Evolutionary conservation across 2,113 vertebrate species (phyloP).

Genomic region (Oreochromis tanganicae): DNA sequence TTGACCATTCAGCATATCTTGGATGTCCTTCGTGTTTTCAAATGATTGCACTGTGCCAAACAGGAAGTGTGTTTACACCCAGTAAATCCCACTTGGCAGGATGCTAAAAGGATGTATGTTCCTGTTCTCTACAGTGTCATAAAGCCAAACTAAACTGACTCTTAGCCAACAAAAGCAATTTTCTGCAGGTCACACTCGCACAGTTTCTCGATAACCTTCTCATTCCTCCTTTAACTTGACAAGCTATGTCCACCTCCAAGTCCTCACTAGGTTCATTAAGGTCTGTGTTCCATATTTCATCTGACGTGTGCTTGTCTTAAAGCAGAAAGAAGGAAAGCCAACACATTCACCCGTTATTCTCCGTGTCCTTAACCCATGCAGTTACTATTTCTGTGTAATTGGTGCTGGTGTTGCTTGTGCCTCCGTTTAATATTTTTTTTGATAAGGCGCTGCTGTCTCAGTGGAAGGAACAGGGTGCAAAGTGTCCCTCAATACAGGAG

Average conservation of each 20-base stretch:
- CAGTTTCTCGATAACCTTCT: constrained; percentile 2
- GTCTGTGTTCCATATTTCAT: constrained; percentile 32
- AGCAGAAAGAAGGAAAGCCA: background rate
- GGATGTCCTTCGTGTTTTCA: background rate
- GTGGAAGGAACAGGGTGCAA: constrained; percentile 44
- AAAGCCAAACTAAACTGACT: constrained; percentile 13
- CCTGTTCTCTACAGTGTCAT: background rate
- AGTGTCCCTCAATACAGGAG: constrained; percentile 53
- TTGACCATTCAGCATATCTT: background rate
- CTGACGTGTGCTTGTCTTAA: background rate
- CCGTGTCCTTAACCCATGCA: constrained; percentile 26
- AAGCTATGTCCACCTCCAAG: constrained; percentile 18
- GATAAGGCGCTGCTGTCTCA: constrained; percentile 28
- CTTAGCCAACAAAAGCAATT: constrained; percentile 15
- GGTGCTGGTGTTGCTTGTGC: constrained; percentile 45
- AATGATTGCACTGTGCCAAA: constrained; percentile 1
- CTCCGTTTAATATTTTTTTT: constrained; percentile 47
- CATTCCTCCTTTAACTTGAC: constrained; percentile 19
- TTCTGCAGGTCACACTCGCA: background rate
- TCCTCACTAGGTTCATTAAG: constrained; percentile 20
- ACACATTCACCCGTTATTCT: constrained; percentile 38
- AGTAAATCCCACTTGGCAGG: constrained; percentile 4
- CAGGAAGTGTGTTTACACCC: constrained; percentile 17
- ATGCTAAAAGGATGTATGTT: background rate
- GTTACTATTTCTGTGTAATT: constrained; percentile 55